phyloP scores from a whole-genome alignment of 2,888 invertebrate species.

The Lingula anatina region DNA sequence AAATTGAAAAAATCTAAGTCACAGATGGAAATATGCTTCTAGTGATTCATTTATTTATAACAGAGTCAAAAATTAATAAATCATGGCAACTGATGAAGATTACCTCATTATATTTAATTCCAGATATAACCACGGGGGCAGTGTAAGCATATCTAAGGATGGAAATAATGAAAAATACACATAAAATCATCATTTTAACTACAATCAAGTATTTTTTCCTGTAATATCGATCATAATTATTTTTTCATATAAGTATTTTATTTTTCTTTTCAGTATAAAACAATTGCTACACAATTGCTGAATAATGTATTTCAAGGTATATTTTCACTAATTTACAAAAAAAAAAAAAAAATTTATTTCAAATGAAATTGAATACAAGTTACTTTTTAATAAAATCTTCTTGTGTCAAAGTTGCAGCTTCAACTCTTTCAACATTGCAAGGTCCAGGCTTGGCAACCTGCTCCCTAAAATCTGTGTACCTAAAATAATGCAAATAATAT shows the following conservation, averaged over 20 bases:
- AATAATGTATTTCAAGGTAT: background rate
- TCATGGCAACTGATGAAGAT: too few species aligned
- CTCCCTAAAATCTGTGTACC: conserved; percentile 26
- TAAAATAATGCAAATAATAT: conserved; percentile 13
- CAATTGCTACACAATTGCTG: background rate
- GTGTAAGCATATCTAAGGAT: conserved; percentile 38
- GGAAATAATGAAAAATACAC: conserved; percentile 3
- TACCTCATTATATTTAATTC: conserved; percentile 37
- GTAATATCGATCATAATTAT: too few species aligned
- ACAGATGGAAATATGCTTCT: too few species aligned
- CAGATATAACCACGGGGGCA: conserved; percentile 35
- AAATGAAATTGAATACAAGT: too few species aligned
- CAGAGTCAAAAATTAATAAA: too few species aligned
- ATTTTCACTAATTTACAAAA: background rate
- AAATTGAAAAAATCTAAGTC: too few species aligned
- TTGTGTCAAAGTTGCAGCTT: conserved; percentile 23
- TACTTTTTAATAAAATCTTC: conserved; percentile 30
- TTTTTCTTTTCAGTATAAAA: background rate
- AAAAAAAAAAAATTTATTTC: too few species aligned
- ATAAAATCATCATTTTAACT: background rate
- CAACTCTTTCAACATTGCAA: conserved; percentile 39
- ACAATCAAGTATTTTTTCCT: too few species aligned
- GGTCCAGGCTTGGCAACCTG: conserved; percentile 38
- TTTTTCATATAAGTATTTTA: too few species aligned
- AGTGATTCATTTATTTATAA: too few species aligned